Percentiles rank a stretch among this genome's conserved stretches.
phyloP scores from a whole-genome alignment of 1,140 invertebrate species.

The Carposina sasakii region DNA sequence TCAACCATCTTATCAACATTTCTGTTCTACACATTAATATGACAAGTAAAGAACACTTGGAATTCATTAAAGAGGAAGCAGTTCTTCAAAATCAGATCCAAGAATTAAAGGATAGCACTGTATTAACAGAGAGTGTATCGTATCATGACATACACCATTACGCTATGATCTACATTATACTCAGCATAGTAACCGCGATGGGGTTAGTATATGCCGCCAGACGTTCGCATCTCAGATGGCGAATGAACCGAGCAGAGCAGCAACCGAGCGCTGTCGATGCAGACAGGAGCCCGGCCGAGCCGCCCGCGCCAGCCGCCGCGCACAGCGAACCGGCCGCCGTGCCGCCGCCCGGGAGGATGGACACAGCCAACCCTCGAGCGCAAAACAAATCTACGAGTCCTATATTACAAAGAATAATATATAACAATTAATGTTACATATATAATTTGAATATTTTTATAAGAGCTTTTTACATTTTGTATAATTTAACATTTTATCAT shows the following conservation, averaged over 20 bases:
- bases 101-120: neutral
- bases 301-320: neutral
- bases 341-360: neutral
- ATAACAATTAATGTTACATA: neutral
- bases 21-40: neutral
- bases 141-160: constrained; percentile 4
- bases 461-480: too few species aligned
- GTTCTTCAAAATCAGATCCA: neutral
- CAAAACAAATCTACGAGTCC: neutral
- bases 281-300: neutral
- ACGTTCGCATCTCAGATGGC: neutral
- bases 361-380: neutral
- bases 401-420: neutral
- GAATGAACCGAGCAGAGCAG: neutral
- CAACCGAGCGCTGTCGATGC: neutral
- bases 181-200: neutral
- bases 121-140: neutral
- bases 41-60: neutral
- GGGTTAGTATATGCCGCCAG: neutral
- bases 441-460: neutral
- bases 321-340: neutral
- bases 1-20: constrained; percentile 15
- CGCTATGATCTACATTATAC: neutral
- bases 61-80: neutral
- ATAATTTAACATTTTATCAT: too few species aligned